Conservation (phyloP, 2,888 invertebrate genomes). For the Drosophila quinaria region DNA sequence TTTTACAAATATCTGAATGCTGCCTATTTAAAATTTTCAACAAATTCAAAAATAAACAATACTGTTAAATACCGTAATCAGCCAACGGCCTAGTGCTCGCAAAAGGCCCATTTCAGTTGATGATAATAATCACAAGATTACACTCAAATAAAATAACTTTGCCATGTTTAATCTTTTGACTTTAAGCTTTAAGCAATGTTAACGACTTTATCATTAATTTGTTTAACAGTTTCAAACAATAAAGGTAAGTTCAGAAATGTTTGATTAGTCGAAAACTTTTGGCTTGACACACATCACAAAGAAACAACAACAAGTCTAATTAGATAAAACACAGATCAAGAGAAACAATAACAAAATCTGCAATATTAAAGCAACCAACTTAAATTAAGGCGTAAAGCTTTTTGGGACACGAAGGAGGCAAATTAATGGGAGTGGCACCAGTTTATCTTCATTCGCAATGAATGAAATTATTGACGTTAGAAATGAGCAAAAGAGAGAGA, state of each 20-base stretch:
- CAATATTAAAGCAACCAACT: constrained; percentile 48
- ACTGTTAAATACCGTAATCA: constrained; percentile 4
- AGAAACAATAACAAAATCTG: constrained; percentile 28
- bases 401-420: neutral
- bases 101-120: constrained; percentile 4
- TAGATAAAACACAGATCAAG: constrained; percentile 38
- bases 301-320: constrained; percentile 26
- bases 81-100: neutral
- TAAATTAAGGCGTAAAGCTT: constrained; percentile 49
- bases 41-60: neutral
- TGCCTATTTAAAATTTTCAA: neutral
- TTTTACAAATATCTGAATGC: too few species aligned
- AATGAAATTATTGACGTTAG: constrained; percentile 71
- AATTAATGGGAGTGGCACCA: neutral
- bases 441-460: constrained; percentile 67
- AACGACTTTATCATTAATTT: constrained; percentile 28
- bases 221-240: constrained; percentile 26
- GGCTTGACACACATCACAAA: constrained; percentile 43
- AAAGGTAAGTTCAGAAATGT: constrained; percentile 28
- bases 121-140: constrained; percentile 2
- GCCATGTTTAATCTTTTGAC: neutral
- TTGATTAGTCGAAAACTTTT: constrained; percentile 35
- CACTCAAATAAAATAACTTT: neutral
- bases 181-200: constrained; percentile 7
- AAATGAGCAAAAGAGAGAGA: constrained; percentile 13